phyloP scores from a whole-genome alignment of 2,113 vertebrate species.

The Dasypus novemcinctus region DNA sequence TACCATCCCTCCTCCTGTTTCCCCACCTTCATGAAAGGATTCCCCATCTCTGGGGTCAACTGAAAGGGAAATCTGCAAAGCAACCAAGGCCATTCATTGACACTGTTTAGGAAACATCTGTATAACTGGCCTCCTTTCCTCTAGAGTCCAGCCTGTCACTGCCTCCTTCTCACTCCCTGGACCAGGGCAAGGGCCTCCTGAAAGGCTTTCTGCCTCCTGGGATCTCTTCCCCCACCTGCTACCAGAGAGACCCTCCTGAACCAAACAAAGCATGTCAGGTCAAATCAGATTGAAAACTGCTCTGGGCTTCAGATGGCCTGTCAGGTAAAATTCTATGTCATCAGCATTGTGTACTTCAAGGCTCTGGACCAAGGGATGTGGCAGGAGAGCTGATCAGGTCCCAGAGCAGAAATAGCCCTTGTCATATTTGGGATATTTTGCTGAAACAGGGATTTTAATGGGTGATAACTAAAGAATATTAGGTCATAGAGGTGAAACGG shows the following conservation, averaged over 20 bases:
- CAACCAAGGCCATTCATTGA: too few relatives aligned
- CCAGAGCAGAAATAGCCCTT: neutral
- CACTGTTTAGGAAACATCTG: neutral
- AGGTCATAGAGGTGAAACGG: neutral
- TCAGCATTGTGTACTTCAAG: neutral
- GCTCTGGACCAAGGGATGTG: neutral
- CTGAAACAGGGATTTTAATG: neutral
- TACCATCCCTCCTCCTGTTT: neutral
- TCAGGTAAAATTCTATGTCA: neutral
- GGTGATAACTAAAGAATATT: neutral
- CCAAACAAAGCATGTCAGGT: neutral
- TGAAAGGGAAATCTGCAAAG: neutral
- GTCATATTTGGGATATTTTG: neutral
- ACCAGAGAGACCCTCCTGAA: neutral
- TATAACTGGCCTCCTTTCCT: neutral
- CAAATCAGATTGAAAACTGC: neutral
- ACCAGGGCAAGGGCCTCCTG: too few relatives aligned
- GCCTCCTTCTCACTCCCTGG: neutral
- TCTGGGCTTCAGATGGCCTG: rapidly evolving
- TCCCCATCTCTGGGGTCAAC: neutral
- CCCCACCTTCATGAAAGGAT: neutral
- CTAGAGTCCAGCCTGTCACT: neutral
- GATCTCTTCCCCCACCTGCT: neutral
- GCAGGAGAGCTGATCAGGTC: neutral
- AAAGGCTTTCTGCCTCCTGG: neutral